Evolutionary conservation across 2,888 invertebrate genomes (phyloP).

Genomic region (Linyphia triangularis): DNA sequence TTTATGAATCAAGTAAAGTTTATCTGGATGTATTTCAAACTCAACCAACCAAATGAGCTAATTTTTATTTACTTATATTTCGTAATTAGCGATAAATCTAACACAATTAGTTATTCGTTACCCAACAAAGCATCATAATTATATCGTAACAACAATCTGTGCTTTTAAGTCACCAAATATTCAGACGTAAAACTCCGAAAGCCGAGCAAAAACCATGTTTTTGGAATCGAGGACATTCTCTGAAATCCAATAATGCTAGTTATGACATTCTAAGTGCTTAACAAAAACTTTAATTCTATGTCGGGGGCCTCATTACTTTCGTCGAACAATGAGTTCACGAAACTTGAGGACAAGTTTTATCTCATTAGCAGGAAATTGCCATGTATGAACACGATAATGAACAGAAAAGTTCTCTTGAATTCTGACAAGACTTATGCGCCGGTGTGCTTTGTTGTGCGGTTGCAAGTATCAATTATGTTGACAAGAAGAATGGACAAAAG

Average conservation of each 20-base stretch:
- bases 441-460: neutral
- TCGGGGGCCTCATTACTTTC: constrained; percentile 5
- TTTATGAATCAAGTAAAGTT: no score
- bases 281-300: constrained; percentile 8
- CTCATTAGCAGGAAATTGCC: constrained; percentile 38
- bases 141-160: neutral
- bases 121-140: neutral
- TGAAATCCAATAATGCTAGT: neutral
- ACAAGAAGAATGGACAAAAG: constrained; percentile 3
- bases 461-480: neutral
- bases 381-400: constrained; percentile 9
- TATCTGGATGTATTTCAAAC: no score
- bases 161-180: neutral
- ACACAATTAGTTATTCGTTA: no score
- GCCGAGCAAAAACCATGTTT: neutral
- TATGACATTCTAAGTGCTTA: neutral
- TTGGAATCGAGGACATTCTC: neutral
- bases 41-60: no score
- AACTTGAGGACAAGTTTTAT: constrained; percentile 33
- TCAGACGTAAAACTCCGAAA: neutral
- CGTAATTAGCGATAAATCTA: no score
- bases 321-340: constrained; percentile 25
- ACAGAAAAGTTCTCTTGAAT: neutral
- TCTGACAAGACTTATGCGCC: neutral
- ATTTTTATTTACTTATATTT: no score